Base-by-base conservation (phyloP, 2,797 vertebrate species). In the Paedocypris micromegethes region DNA sequence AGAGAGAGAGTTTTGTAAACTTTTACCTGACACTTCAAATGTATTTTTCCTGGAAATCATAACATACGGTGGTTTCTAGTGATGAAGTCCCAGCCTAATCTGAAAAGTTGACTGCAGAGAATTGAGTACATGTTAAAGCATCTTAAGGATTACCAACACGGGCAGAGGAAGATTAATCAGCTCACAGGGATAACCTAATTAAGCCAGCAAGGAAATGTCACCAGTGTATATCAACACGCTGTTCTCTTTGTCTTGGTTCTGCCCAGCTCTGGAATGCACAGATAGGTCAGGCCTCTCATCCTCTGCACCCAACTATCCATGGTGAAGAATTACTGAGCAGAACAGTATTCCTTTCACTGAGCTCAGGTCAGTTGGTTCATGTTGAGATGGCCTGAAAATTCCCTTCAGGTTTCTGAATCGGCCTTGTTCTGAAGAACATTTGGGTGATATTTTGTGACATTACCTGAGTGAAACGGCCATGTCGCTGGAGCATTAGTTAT, bases 151-250 rank as follows among this genome's bases (percentile, higher is more conserved):
- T 76, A 80, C 72, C 68, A n/a, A 3, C 43, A 70, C 81, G 79
- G 77, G 78, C 76, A 58, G 44, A 64, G 77, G 64, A 80, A 83
- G 86, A 87, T 87, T 86, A 86, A 82, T 72, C 74, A 62, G 75
- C 73, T 47, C 77, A 77, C 75, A 76, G 77, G 68, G 68, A 78
- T 74, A 81, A 83, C 73, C 79, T 82, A 79, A 83, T 83, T 84
- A 82, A 83, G 78, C 78, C 73, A 73, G 75, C 70, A 51, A 71
- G 72, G 68, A 80, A 77, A 81, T 81, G 74, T 81, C 73, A 80
- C 69, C 70, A 58, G 68, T 75, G 52, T 74, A 77, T 79, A 75
- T 82, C 75, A 80, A 72, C 73, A 77, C 61, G 63, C 4, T 38
- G 66, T 68, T 75, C 66, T 64, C 62, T 72, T 58, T 67, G 50